These are phyloP conservation scores for Rhorus exstirpatorius DNA, from an alignment of 2,888 invertebrate species.

Conservation along the genomic window DNA sequence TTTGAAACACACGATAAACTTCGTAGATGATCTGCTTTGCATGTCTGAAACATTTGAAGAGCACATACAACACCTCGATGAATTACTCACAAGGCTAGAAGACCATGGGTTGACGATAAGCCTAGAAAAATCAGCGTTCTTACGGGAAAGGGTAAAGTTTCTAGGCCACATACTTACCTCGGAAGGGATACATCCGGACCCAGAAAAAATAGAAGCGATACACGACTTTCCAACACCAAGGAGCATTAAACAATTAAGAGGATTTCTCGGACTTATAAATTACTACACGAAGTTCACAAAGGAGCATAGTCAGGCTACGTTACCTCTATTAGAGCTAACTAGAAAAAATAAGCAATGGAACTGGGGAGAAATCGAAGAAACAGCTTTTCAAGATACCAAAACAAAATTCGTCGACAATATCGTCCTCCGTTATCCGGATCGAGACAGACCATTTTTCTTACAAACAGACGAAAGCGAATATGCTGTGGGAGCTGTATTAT, in stretches of 20 bases:
- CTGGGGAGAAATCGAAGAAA: neutral
- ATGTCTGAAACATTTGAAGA: neutral
- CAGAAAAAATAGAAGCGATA: neutral
- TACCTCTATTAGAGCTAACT: neutral
- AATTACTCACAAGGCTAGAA: neutral
- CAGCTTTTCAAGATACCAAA: neutral
- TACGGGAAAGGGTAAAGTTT: neutral
- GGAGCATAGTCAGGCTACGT: neutral
- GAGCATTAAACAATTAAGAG: neutral
- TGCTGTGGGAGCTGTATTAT: neutral
- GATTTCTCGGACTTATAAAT: neutral
- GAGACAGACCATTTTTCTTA: neutral
- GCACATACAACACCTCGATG: neutral
- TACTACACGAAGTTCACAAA: neutral
- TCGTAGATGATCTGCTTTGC: neutral
- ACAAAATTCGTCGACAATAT: neutral
- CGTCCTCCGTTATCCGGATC: neutral
- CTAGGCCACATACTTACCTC: neutral
- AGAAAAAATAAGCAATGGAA: neutral
- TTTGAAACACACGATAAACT: neutral
- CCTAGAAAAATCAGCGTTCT: neutral
- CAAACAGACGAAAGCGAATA: constrained; percentile 14
- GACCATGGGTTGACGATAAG: neutral
- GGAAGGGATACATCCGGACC: neutral
- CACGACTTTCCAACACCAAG: neutral